Evolutionary conservation across 1,140 invertebrate species (phyloP).

Genomic region (Zaprionus ornatus): DNA sequence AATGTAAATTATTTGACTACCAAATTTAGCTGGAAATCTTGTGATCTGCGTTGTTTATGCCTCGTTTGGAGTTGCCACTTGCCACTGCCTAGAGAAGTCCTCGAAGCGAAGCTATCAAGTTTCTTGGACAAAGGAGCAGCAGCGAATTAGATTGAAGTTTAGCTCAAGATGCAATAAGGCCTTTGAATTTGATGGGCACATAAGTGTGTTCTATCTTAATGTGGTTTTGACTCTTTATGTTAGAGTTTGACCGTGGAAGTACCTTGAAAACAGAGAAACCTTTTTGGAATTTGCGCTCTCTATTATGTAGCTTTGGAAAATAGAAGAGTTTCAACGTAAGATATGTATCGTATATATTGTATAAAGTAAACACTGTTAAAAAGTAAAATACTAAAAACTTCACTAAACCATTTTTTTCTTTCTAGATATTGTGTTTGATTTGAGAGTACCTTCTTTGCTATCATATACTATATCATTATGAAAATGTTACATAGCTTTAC

Average conservation of each 20-base stretch:
- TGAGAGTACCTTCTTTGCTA: too few relatives aligned
- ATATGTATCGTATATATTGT: background rate
- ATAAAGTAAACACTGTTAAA: too few relatives aligned
- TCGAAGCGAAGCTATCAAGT: background rate
- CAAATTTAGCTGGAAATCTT: conserved; percentile 80
- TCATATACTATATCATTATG: too few relatives aligned
- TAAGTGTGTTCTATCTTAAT: background rate
- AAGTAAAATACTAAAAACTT: too few relatives aligned
- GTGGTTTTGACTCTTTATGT: background rate
- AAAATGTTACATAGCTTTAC: too few relatives aligned
- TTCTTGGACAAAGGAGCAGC: background rate
- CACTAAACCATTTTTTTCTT: too few relatives aligned
- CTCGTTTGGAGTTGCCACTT: conserved; percentile 37
- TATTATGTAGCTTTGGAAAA: too few relatives aligned
- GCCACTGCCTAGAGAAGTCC: conserved; percentile 6
- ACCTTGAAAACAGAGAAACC: too few relatives aligned
- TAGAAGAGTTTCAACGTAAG: background rate
- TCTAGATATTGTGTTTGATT: too few relatives aligned
- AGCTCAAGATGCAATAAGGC: background rate
- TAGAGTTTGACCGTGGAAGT: too few relatives aligned
- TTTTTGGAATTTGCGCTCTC: too few relatives aligned
- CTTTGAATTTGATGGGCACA: background rate
- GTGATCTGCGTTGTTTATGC: conserved; percentile 50
- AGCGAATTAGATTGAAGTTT: background rate
- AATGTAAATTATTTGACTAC: conserved; percentile 81